Percentiles rank a stretch among this genome's conserved stretches.
Evolutionary conservation across 2,888 invertebrate species (phyloP).

Genomic region (Acronicta psi): DNA sequence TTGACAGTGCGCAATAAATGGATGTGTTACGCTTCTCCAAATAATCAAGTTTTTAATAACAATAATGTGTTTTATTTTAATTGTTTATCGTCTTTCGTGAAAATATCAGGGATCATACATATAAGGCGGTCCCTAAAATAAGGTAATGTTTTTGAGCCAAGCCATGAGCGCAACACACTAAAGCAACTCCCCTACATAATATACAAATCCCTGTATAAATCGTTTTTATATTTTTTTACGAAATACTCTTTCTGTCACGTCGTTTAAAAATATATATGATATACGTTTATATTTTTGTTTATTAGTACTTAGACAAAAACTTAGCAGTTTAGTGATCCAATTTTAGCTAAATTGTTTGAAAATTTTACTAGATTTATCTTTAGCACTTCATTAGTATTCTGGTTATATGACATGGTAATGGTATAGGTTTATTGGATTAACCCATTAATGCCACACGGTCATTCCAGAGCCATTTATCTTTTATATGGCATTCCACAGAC

Average conservation of each 20-base stretch:
- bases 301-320: conserved; percentile 5
- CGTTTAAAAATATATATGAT: conserved; percentile 18
- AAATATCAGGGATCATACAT: too few relatives aligned
- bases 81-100: background rate
- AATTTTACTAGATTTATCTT: background rate
- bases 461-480: too few relatives aligned
- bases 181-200: conserved; percentile 44
- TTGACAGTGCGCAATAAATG: conserved; percentile 63
- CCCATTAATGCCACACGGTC: too few relatives aligned
- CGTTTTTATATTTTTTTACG: too few relatives aligned
- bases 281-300: background rate
- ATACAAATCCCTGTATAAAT: background rate
- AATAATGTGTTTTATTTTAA: conserved; percentile 76
- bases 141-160: too few relatives aligned
- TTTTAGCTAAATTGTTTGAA: background rate
- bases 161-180: background rate
- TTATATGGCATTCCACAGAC: too few relatives aligned
- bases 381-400: background rate
- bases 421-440: too few relatives aligned
- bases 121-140: background rate
- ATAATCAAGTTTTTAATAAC: conserved; percentile 87
- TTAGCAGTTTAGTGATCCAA: conserved; percentile 16
- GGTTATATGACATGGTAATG: background rate
- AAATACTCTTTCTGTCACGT: conserved; percentile 46
- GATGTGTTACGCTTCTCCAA: conserved; percentile 85